These are phyloP conservation scores for Musca vetustissima DNA, from an alignment of 1,140 invertebrate genomes.

Conservation along the genomic window DNA sequence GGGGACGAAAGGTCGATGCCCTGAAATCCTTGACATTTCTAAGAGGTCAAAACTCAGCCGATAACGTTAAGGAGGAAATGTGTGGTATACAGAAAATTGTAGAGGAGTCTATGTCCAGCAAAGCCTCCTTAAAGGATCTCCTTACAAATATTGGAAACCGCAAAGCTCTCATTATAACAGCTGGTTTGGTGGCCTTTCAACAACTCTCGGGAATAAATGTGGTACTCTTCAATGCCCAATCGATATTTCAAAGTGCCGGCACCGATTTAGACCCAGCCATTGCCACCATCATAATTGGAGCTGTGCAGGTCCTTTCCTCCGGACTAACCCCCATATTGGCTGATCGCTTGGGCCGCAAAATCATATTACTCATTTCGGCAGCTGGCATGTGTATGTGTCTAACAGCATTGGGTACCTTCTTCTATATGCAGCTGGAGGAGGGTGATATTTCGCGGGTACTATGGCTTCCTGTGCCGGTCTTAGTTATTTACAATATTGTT, in stretches of 20 bases:
- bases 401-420: conserved; percentile 65
- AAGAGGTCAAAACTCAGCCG: conserved; percentile 59
- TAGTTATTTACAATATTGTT: conserved; percentile 68
- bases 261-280: conserved; percentile 62
- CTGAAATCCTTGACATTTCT: conserved; percentile 66
- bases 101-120: conserved; percentile 60
- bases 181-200: conserved; percentile 72
- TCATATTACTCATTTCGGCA: conserved; percentile 71
- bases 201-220: conserved; percentile 83
- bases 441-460: conserved; percentile 57
- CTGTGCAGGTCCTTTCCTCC: conserved; percentile 68
- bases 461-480: conserved; percentile 66
- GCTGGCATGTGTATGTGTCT: conserved; percentile 63
- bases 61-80: conserved; percentile 65
- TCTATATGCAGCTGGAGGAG: conserved; percentile 59
- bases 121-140: conserved; percentile 61
- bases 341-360: conserved; percentile 72
- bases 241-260: conserved; percentile 68
- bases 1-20: conserved; percentile 65
- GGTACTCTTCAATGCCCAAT: conserved; percentile 78
- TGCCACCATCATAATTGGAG: conserved; percentile 76
- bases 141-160: conserved; percentile 61
- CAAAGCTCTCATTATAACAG: conserved; percentile 69
- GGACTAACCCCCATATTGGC: conserved; percentile 70
- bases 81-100: conserved; percentile 58